These are phyloP conservation scores for Psittacula echo DNA, from an alignment of 2,797 vertebrate genomes.

Conservation along the genomic window DNA sequence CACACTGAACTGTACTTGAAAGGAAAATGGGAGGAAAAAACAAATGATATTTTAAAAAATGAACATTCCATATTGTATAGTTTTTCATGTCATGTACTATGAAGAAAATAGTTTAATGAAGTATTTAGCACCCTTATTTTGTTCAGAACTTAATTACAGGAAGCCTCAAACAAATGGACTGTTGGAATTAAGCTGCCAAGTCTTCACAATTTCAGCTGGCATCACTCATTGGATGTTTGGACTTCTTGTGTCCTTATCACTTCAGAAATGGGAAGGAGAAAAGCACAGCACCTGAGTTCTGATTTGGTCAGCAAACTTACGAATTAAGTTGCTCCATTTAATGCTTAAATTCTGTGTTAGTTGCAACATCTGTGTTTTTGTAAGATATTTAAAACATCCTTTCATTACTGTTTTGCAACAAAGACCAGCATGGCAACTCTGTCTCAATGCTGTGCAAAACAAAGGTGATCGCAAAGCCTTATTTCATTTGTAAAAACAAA, in stretches of 20 bases:
- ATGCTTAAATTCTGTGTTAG: not conserved
- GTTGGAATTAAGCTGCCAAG: not conserved
- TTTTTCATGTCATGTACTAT: not conserved
- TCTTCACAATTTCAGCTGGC: not conserved
- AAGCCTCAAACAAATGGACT: not conserved
- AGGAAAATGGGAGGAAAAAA: not conserved
- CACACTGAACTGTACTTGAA: not conserved
- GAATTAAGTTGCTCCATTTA: slow-evolving; percentile 36
- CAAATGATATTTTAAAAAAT: not conserved
- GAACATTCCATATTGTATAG: not conserved
- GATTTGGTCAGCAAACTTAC: not conserved
- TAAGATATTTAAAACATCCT: slow-evolving; percentile 24
- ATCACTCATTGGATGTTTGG: not conserved
- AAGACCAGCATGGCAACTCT: slow-evolving; percentile 12
- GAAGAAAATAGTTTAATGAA: not conserved
- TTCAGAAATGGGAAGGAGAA: not conserved
- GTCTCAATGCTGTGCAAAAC: slow-evolving; percentile 41
- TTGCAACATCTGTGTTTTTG: slow-evolving; percentile 38
- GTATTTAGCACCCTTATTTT: not conserved
- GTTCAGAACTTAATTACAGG: not conserved
- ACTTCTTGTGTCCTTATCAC: not conserved
- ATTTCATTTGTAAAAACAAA: not conserved
- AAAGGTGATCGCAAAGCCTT: not conserved
- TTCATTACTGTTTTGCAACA: slow-evolving; percentile 60
- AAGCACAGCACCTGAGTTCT: not conserved